Evolutionary conservation across 2,888 invertebrate genomes (phyloP), one percentile per base, ranked within the genome.

Genomic region (Heliconius sara): DNA sequence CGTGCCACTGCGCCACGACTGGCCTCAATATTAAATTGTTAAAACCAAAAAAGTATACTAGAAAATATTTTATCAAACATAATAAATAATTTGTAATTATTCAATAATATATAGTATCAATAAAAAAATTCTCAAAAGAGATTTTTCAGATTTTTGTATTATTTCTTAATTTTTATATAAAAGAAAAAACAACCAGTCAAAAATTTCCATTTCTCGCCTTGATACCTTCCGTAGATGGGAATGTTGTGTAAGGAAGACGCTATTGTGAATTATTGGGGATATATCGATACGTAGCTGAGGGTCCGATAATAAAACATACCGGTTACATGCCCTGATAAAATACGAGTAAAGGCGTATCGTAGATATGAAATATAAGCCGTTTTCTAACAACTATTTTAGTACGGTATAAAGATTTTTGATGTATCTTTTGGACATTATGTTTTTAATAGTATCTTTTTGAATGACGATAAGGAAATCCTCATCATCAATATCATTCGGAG

Each of bases 231-330:
- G 83, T 83, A 87, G 88, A 91, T 91, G 88, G 89, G 86, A 91
- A 89, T 89, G 90, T 91, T 90, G 89, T 91, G 89, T 89, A 87
- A 88, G 88, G 89, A 89, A 90, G 91, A 91, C 83, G 83, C 89
- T 88, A 91, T 90, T 90, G 89, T 91, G 91, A 92, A 87, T 91
- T 91, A 92, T 91, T 86, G 87, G 86, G 77, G 83, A 84, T 84
- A 84, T 85, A 90, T 90, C 88, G 90, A 84, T 81, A 87, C 88
- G 88, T 86, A 88, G 88, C 87, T 80, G 81, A 71, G 82, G 83
- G 80, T 82, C 78, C 80, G 83, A 79, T 82, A 82, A 83, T 84
- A 84, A 83, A 85, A 83, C 84, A 83, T 83, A 81, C 83, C 81
- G 82, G 79, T 80, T 77, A 83, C 76, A 74, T 76, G 78, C 74